These are phyloP conservation scores for Agrochola litura DNA, from an alignment of 2,888 invertebrate species.

Conservation along the genomic window DNA sequence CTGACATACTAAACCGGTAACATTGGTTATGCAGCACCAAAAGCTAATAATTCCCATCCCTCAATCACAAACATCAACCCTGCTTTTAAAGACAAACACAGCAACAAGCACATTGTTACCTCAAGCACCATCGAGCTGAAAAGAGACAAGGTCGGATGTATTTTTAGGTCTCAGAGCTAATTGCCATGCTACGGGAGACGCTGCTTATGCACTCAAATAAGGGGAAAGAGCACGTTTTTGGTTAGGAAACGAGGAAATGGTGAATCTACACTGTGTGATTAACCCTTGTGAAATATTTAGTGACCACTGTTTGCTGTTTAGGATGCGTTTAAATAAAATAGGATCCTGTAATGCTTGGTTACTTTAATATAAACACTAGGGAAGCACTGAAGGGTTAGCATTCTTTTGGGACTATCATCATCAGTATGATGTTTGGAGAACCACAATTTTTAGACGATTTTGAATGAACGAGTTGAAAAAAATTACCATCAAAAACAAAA, in stretches of 20 bases:
- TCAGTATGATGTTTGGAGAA: too few species aligned
- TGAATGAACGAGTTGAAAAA: too few species aligned
- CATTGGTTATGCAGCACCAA: too few species aligned
- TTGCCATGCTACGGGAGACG: slow-evolving; percentile 41
- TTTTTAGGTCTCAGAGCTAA: slow-evolving; percentile 61
- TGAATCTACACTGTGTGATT: background rate
- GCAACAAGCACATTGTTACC: slow-evolving; percentile 51
- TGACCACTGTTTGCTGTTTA: background rate
- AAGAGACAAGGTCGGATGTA: slow-evolving; percentile 45
- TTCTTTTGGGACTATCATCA: too few species aligned
- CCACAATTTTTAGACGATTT: too few species aligned
- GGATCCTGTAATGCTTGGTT: too few species aligned
- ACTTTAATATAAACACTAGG: too few species aligned
- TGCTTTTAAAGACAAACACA: background rate
- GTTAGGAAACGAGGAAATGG: slow-evolving; percentile 7
- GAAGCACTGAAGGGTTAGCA: too few species aligned
- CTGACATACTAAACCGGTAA: background rate
- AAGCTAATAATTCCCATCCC: background rate
- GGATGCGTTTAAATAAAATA: too few species aligned
- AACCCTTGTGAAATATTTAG: background rate
- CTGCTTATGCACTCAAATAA: slow-evolving; percentile 53
- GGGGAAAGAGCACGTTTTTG: slow-evolving; percentile 24
- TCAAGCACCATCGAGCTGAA: slow-evolving; percentile 43
- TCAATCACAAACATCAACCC: background rate
- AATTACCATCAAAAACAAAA: background rate